These are phyloP conservation scores for Nycticryphes semicollaris DNA, from an alignment of 2,113 vertebrate genomes.

Conservation along the genomic window DNA sequence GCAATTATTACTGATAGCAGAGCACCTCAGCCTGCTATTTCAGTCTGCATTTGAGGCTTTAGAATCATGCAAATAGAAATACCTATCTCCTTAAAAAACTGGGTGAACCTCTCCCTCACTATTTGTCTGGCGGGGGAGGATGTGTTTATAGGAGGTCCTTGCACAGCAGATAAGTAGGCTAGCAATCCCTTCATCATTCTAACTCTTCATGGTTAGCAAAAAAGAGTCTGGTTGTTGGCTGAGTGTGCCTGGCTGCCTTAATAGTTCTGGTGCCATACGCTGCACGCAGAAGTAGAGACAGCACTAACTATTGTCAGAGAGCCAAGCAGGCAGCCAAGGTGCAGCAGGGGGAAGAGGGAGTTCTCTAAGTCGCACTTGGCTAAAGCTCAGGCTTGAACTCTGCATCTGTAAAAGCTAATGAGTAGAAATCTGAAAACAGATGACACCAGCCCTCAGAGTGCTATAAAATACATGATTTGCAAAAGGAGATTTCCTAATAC, in stretches of 20 bases:
- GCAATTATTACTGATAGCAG: background rate
- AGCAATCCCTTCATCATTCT: background rate
- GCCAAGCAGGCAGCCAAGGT: background rate
- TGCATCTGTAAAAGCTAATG: background rate
- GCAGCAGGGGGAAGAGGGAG: background rate
- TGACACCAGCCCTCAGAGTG: background rate
- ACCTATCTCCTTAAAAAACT: background rate
- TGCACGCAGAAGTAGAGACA: background rate
- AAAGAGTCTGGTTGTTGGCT: background rate
- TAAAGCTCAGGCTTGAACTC: background rate
- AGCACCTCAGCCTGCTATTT: background rate
- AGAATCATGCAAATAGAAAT: background rate
- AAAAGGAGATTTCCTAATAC: background rate
- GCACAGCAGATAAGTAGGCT: background rate
- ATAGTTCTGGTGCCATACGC: background rate
- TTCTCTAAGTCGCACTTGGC: background rate
- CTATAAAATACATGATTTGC: background rate
- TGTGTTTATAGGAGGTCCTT: background rate
- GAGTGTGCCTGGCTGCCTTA: background rate
- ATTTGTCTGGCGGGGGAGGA: rapidly evolving
- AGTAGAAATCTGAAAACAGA: background rate
- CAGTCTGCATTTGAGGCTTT: background rate
- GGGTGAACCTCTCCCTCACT: background rate
- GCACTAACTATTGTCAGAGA: background rate
- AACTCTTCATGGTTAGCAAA: background rate